Evolutionary conservation across 2,113 vertebrate species (phyloP).

Genomic region (Eidolon helvum): DNA sequence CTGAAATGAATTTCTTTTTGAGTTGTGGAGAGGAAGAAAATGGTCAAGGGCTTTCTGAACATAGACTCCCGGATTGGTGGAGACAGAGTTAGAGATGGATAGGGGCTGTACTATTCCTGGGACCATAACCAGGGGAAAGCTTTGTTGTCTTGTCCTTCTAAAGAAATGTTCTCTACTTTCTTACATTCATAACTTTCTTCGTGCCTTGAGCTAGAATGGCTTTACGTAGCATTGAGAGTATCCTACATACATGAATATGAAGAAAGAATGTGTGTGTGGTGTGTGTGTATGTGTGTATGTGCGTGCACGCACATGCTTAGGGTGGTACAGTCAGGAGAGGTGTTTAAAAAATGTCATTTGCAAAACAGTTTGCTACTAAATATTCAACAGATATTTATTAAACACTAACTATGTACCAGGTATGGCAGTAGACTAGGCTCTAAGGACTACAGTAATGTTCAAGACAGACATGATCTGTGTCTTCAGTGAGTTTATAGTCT

Average conservation of each 20-base stretch:
- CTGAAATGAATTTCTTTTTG: not conserved
- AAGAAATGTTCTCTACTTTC: not conserved
- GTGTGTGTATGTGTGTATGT: accelerated
- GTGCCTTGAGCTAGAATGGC: not conserved
- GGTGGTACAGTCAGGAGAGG: not conserved
- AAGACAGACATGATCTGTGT: not conserved
- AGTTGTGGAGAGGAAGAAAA: not conserved
- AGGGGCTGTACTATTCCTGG: not conserved
- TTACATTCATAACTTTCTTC: not conserved
- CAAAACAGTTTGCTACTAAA: not conserved
- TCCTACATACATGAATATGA: not conserved
- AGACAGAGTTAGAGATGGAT: not conserved
- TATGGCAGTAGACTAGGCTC: not conserved
- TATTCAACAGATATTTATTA: not conserved
- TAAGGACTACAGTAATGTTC: not conserved
- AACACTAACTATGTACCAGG: not conserved
- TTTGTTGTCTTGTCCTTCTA: not conserved
- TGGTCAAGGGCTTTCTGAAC: not conserved
- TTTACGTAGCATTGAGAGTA: not conserved
- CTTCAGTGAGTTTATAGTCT: not conserved
- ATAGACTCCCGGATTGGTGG: not conserved
- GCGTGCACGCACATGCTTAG: not conserved
- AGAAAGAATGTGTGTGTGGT: not conserved
- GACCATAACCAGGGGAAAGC: not conserved
- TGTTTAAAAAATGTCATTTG: not conserved